Conservation (phyloP, 2,797 vertebrate genomes). For the Alcedo atthis region DNA sequence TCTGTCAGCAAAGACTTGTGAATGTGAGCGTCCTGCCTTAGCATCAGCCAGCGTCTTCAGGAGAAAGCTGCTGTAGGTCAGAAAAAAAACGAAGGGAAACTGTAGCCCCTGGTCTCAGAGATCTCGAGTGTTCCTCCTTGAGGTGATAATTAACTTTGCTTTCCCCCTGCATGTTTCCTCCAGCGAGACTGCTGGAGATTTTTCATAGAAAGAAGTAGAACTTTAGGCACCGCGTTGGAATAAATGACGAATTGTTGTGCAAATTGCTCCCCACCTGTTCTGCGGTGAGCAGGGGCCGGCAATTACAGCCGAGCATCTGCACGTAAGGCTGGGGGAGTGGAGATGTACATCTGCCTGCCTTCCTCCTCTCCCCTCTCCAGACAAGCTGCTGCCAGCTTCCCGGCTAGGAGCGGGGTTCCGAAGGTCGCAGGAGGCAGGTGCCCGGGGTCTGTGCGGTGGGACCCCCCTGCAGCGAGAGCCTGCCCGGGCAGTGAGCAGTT, state of each 20-base stretch:
- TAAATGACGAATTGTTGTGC: neutral
- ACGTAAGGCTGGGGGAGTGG: neutral
- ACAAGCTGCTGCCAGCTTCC: neutral
- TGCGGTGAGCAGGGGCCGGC: neutral
- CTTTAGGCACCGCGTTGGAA: accelerated
- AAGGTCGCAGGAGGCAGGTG: too few relatives aligned
- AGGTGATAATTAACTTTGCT: neutral
- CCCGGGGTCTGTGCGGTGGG: too few relatives aligned
- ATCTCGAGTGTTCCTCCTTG: neutral
- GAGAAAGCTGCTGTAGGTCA: neutral
- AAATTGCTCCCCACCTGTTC: neutral
- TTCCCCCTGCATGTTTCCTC: neutral
- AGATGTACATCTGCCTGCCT: neutral
- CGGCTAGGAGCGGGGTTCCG: too few relatives aligned
- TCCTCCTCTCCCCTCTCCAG: neutral
- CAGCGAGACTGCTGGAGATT: neutral
- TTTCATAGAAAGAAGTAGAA: neutral
- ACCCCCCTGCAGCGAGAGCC: too few relatives aligned
- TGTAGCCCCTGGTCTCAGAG: neutral
- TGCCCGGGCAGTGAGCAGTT: neutral
- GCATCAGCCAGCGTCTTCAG: neutral
- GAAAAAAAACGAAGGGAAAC: neutral
- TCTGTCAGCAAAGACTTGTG: neutral
- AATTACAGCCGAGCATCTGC: neutral
- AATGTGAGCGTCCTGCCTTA: neutral